phyloP scores from a whole-genome alignment of 2,888 invertebrate genomes.

The Yponomeuta malinellus region DNA sequence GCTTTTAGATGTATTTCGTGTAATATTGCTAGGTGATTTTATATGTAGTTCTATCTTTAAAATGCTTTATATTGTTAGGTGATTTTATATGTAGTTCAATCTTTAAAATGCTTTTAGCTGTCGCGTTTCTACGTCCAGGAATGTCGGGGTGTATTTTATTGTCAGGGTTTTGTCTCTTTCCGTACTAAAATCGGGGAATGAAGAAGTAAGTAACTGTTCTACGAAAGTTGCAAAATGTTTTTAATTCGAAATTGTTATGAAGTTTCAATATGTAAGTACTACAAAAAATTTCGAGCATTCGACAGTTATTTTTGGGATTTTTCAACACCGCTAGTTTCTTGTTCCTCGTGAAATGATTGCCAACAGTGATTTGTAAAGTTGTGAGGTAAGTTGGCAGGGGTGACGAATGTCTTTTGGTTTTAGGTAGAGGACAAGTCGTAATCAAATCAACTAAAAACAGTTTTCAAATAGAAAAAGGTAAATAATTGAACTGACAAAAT shows the following conservation, averaged over 20 bases:
- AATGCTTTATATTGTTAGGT: background rate
- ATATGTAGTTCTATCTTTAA: background rate
- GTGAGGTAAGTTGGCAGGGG: slow-evolving; percentile 56
- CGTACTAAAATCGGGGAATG: background rate
- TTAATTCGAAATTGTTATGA: too few species aligned
- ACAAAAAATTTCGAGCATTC: background rate
- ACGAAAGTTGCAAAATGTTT: too few species aligned
- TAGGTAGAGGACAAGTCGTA: slow-evolving; percentile 53
- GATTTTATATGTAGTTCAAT: too few species aligned
- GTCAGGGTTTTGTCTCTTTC: background rate
- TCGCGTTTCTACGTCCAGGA: background rate
- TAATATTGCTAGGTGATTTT: background rate
- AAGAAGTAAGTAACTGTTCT: too few species aligned
- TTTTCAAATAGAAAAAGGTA: slow-evolving; percentile 21
- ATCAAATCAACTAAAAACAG: slow-evolving; percentile 30
- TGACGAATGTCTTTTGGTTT: slow-evolving; percentile 66
- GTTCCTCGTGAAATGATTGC: background rate
- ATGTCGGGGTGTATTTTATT: background rate
- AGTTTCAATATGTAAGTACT: background rate
- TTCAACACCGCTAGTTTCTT: background rate
- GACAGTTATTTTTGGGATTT: background rate
- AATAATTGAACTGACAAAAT: slow-evolving; percentile 27
- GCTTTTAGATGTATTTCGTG: slow-evolving; percentile 1
- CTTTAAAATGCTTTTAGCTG: background rate
- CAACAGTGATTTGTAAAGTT: background rate